Evolutionary conservation across 2,888 invertebrate species (phyloP).

Genomic region (Thera obeliscata): DNA sequence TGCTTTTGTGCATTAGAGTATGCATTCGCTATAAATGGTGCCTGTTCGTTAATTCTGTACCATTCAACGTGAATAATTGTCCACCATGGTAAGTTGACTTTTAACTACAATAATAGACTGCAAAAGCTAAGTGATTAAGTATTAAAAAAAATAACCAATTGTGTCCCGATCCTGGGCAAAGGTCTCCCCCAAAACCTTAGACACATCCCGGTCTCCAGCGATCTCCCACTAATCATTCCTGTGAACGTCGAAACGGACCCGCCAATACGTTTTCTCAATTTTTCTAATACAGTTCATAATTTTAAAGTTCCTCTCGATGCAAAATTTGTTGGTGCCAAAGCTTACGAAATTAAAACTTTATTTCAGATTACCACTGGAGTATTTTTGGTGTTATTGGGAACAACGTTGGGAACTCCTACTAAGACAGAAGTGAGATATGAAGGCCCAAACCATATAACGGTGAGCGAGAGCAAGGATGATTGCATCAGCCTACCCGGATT

Average conservation of each 20-base stretch:
- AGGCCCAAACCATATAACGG: slow-evolving; percentile 39
- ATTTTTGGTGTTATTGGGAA: slow-evolving; percentile 48
- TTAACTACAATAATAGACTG: background rate
- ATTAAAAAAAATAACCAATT: no score
- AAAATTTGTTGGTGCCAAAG: no score
- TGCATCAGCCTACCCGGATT: slow-evolving; percentile 26
- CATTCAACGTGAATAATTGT: slow-evolving; percentile 16
- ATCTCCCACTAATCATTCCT: no score
- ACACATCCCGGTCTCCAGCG: no score
- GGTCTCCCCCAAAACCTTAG: no score
- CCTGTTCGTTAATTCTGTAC: background rate
- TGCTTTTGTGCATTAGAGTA: slow-evolving; percentile 13
- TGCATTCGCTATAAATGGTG: slow-evolving; percentile 29
- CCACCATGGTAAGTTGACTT: slow-evolving; percentile 32
- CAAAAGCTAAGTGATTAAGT: background rate
- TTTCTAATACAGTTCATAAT: no score
- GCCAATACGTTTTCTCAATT: no score
- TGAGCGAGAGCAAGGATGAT: slow-evolving; percentile 41
- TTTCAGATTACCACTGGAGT: slow-evolving; percentile 47
- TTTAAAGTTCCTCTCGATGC: no score
- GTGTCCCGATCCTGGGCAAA: no score
- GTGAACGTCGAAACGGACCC: no score
- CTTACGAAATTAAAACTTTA: slow-evolving; percentile 7
- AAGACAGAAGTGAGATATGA: slow-evolving; percentile 41
- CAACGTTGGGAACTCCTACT: slow-evolving; percentile 34